Evolutionary conservation across 2,797 vertebrate genomes (phyloP).

Genomic region (Cynodonichthys magdalenae): DNA sequence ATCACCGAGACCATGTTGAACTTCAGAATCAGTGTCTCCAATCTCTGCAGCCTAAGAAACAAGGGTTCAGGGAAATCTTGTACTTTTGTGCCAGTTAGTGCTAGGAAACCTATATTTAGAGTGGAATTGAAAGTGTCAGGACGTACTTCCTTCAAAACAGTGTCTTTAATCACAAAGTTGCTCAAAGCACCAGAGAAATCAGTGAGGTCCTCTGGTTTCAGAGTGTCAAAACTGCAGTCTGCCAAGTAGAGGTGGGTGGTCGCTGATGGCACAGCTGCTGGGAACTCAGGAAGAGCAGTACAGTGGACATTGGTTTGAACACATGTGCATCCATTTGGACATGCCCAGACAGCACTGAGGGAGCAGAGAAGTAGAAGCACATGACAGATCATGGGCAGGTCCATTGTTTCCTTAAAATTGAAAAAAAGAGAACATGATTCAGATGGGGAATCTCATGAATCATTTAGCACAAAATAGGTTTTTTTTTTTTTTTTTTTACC

Average conservation of each 20-base stretch:
- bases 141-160: slow-evolving; percentile 69
- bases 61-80: slow-evolving; percentile 84
- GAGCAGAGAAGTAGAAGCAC: slow-evolving; percentile 64
- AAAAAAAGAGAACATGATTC: slow-evolving; percentile 27
- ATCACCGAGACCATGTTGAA: slow-evolving; percentile 83
- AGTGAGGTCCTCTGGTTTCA: slow-evolving; percentile 70
- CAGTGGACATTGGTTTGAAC: slow-evolving; percentile 24
- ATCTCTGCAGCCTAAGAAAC: slow-evolving; percentile 82
- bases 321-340: slow-evolving; percentile 73
- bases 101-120: slow-evolving; percentile 76
- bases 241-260: slow-evolving; percentile 44
- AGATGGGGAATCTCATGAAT: not conserved
- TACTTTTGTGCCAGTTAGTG: slow-evolving; percentile 82
- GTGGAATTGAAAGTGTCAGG: slow-evolving; percentile 83
- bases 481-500: not conserved
- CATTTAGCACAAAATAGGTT: not conserved
- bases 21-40: slow-evolving; percentile 83
- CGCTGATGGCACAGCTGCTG: slow-evolving; percentile 52
- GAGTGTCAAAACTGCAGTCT: slow-evolving; percentile 52
- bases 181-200: slow-evolving; percentile 52
- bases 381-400: slow-evolving; percentile 33
- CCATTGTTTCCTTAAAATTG: slow-evolving; percentile 68
- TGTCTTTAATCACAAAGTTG: slow-evolving; percentile 49
- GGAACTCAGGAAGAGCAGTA: slow-evolving; percentile 66
- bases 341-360: slow-evolving; percentile 49